Conservation (phyloP, 2,113 vertebrate genomes). For the Nerophis ophidion region DNA sequence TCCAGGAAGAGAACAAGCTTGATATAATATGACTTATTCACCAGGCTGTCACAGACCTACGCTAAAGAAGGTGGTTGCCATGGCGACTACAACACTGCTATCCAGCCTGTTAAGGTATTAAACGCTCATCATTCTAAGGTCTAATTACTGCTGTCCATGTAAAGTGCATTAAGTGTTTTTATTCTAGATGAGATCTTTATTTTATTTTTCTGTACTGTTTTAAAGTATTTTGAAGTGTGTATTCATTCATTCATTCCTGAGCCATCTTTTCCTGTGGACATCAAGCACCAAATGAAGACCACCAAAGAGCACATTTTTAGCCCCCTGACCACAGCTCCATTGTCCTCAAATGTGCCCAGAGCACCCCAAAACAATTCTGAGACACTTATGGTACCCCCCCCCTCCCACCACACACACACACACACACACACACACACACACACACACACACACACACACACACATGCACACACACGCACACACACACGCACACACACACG, state of each 20-base stretch:
- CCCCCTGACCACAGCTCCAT: slow-evolving; percentile 37
- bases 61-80: slow-evolving; percentile 10
- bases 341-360: slow-evolving; percentile 61
- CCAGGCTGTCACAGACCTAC: too few relatives aligned
- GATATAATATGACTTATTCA: neutral
- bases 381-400: slow-evolving; percentile 49
- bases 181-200: too few relatives aligned
- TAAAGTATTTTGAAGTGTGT: slow-evolving; percentile 13
- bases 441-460: too few relatives aligned
- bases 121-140: too few relatives aligned
- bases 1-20: slow-evolving; percentile 52
- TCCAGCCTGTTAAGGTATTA: too few relatives aligned
- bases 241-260: neutral
- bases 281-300: slow-evolving; percentile 23
- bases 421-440: too few relatives aligned
- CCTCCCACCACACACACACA: slow-evolving; percentile 1
- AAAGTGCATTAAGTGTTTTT: too few relatives aligned
- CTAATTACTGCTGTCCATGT: too few relatives aligned
- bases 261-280: slow-evolving; percentile 7
- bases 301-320: slow-evolving; percentile 47
- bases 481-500: too few relatives aligned
- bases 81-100: neutral
- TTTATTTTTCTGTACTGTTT: neutral
- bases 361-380: slow-evolving; percentile 61
- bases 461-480: too few relatives aligned